Conservation (phyloP, 2,113 vertebrate genomes). For the Australoheros scitulus region DNA sequence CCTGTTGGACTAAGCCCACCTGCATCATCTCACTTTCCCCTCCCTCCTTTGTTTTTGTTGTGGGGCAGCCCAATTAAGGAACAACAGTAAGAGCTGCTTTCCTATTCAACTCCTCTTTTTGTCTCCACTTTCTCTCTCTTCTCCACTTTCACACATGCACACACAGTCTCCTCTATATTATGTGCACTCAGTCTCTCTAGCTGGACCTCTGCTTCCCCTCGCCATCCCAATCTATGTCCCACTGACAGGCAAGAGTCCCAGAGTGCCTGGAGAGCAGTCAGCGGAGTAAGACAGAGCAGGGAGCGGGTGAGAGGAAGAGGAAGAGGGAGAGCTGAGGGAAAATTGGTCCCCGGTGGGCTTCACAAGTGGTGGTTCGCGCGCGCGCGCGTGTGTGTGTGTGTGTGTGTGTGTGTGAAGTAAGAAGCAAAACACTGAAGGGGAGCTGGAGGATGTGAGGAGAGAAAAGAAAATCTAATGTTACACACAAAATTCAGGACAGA, state of each 20-base stretch:
- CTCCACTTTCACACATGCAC: neutral
- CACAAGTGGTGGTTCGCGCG: constrained; percentile 39
- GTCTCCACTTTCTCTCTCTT: neutral
- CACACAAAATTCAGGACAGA: constrained; percentile 32
- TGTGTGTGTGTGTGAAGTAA: neutral
- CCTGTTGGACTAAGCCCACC: neutral
- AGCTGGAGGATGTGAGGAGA: constrained; percentile 36
- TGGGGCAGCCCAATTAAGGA: constrained; percentile 54
- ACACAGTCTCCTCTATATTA: constrained; percentile 18
- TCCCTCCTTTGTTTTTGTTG: constrained; percentile 1
- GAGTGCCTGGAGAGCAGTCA: constrained; percentile 60
- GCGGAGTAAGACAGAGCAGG: constrained; percentile 56
- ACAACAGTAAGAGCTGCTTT: constrained; percentile 27
- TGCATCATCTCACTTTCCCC: neutral
- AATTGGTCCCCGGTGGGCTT: constrained; percentile 73
- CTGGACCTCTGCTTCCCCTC: constrained; percentile 2
- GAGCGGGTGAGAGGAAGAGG: constrained; percentile 55
- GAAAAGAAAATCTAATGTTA: constrained; percentile 48
- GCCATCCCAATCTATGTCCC: constrained; percentile 29
- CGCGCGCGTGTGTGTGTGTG: neutral
- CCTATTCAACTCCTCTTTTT: constrained; percentile 8
- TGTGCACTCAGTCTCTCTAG: constrained; percentile 28
- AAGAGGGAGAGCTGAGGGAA: constrained; percentile 49
- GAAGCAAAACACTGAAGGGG: constrained; percentile 19
- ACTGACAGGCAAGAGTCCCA: constrained; percentile 61